These are phyloP conservation scores for Acipenser oxyrinchus DNA, from an alignment of 2,797 vertebrate genomes.

Conservation along the genomic window DNA sequence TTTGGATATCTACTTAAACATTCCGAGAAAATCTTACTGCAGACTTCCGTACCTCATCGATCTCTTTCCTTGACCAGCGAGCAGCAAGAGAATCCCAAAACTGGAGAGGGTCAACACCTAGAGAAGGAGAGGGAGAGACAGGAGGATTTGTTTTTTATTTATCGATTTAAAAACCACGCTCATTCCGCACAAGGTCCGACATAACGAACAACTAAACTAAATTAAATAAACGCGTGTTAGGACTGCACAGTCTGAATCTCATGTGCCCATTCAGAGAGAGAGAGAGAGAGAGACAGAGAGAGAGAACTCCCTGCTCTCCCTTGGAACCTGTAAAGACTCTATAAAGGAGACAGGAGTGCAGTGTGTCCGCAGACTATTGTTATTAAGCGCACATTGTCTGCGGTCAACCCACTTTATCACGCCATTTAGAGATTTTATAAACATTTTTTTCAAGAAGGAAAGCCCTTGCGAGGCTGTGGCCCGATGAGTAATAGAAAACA, in stretches of 20 bases:
- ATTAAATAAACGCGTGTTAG: slow-evolving; percentile 16
- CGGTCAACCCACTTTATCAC: not conserved
- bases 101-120: slow-evolving; percentile 48
- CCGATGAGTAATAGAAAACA: not conserved
- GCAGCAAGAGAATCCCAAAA: slow-evolving; percentile 48
- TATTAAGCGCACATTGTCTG: too few relatives aligned
- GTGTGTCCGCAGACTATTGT: not conserved
- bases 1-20: too few relatives aligned
- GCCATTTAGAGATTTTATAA: not conserved
- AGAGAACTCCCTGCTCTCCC: not conserved
- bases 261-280: not conserved
- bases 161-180: not conserved
- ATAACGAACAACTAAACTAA: not conserved
- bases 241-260: slow-evolving; percentile 23
- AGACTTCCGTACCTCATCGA: slow-evolving; percentile 39
- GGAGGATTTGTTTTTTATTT: not conserved
- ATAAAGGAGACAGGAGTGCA: not conserved
- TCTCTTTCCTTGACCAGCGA: slow-evolving; percentile 50
- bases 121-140: slow-evolving; percentile 6
- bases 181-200: not conserved
- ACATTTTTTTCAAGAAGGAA: not conserved
- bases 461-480: not conserved
- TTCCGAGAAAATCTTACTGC: not conserved
- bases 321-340: not conserved
- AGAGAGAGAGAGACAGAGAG: not conserved